phyloP scores from a whole-genome alignment of 2,888 invertebrate genomes.

The Chrysodeixis includens region DNA sequence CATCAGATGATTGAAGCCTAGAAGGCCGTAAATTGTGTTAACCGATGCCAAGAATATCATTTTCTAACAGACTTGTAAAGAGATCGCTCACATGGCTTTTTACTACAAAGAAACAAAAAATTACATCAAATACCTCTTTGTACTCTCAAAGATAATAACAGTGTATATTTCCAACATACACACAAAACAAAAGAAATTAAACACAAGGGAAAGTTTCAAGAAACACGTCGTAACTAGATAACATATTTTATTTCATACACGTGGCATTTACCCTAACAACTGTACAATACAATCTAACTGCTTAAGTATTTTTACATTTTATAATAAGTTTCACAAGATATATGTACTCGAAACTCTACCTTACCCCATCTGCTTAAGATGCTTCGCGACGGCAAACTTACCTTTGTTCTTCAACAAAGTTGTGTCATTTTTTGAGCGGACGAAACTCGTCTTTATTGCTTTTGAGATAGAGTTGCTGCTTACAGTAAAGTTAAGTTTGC shows the following conservation, averaged over 20 bases:
- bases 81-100: background rate
- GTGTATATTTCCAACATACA: slow-evolving; percentile 10
- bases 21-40: background rate
- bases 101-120: background rate
- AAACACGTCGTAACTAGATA: slow-evolving; percentile 33
- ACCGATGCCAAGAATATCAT: background rate
- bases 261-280: slow-evolving; percentile 42
- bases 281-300: slow-evolving; percentile 55
- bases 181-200: slow-evolving; percentile 29
- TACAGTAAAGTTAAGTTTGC: slow-evolving; percentile 45
- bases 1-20: background rate
- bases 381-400: slow-evolving; percentile 38
- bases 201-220: slow-evolving; percentile 32
- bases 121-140: background rate
- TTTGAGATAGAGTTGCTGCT: slow-evolving; percentile 24
- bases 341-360: slow-evolving; percentile 32
- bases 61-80: background rate
- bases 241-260: slow-evolving; percentile 48
- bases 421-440: background rate
- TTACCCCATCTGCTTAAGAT: slow-evolving; percentile 35
- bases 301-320: slow-evolving; percentile 55
- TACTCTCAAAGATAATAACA: background rate
- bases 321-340: slow-evolving; percentile 30
- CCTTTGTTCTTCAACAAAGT: slow-evolving; percentile 43
- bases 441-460: slow-evolving; percentile 36